Evolutionary conservation across 2,888 invertebrate species (phyloP), one percentile per base, ranked within the genome.

Genomic region (Biston stratarius): DNA sequence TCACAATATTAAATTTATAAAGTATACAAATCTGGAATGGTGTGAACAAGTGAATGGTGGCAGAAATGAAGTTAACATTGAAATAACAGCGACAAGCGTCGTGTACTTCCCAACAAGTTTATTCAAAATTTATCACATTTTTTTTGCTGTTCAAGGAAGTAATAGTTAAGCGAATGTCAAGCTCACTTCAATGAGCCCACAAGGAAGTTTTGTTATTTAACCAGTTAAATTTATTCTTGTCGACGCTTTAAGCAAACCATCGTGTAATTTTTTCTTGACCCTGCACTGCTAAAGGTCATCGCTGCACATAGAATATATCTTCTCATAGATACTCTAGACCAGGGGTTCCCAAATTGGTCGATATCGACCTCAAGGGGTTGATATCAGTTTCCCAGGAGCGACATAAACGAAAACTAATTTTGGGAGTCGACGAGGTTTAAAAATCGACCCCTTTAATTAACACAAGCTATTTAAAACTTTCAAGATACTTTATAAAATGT

Each of bases 131-230:
- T n/a, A 44, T 44, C 42, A 14, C 12, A 8, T 42, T 12, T 56
- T 55, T 42, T 56, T 56, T 42, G n/a, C 38, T 42, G 36, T 38
- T 51, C 15, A 45, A 59, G 64, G 64, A 60, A 60, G 60, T 53
- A 42, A 42, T 48, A 36, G 60, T 40, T 36, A 59, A 42, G 38
- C 14, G n/a, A 59, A 64, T 53, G 53, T 55, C 51, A 12, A 49
- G 15, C 44, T 24, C 24, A 34, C 49, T 33, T 33, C 10, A 38
- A 52, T 38, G 10, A 8, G 14, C 36, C 14, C 24, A 58, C 10
- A 47, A 58, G 47, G 48, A 47, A 58, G 47, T 45, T 38, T 38
- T 11, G 38, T 53, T 9, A 7, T 14, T 14, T 15, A 49, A 49
- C 48, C n/a, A 57, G 14, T 47, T 14, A 33, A 11, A 24, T 11